Conservation (phyloP, 1,140 invertebrate species). For the Delia radicum region DNA sequence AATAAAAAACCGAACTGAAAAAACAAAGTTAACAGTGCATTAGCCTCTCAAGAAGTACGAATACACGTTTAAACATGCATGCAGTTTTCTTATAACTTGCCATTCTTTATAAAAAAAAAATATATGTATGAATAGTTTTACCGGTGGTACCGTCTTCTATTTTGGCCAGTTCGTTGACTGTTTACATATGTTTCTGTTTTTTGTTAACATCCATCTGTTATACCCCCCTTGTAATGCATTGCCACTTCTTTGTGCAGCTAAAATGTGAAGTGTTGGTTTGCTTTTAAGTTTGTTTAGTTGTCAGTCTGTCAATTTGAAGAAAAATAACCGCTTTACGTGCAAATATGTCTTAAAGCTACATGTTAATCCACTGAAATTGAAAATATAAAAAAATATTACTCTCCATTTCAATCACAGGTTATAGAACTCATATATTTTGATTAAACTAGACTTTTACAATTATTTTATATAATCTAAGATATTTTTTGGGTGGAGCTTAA, state of each 20-base stretch:
- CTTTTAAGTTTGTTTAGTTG: constrained; percentile 7
- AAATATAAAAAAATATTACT: constrained; percentile 1
- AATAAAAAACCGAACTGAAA: neutral
- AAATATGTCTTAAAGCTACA: neutral
- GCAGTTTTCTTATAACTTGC: neutral
- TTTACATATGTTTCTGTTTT: neutral
- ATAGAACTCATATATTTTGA: neutral
- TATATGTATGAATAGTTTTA: neutral
- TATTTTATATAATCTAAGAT: too few relatives aligned
- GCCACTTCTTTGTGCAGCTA: neutral
- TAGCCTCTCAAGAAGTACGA: constrained; percentile 17
- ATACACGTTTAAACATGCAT: neutral
- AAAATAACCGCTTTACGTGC: constrained; percentile 1
- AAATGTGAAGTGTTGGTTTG: constrained; percentile 3
- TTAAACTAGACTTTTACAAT: neutral
- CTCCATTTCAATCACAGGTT: constrained; percentile 14
- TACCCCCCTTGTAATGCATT: neutral
- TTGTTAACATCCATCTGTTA: neutral
- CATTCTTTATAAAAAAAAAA: neutral
- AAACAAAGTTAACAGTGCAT: constrained; percentile 16
- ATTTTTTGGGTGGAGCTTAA: too few relatives aligned
- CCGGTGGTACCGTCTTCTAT: neutral
- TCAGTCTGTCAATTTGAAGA: neutral
- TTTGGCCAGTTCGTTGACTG: constrained; percentile 22
- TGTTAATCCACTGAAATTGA: neutral